Conservation (phyloP, 2,113 vertebrate genomes). For the Deroptyus accipitrinus region DNA sequence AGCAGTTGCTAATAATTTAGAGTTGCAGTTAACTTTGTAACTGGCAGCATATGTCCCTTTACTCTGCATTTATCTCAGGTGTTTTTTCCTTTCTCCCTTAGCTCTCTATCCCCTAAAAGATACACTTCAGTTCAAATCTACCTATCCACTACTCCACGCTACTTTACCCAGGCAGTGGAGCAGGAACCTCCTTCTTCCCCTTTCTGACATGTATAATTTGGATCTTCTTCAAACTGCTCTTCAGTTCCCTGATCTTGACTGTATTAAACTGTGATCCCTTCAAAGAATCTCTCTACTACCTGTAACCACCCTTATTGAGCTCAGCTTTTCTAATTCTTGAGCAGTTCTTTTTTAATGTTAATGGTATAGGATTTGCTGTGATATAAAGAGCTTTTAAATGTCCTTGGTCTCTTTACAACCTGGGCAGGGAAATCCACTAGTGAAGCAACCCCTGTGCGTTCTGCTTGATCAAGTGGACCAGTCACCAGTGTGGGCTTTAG, state of each 20-base stretch:
- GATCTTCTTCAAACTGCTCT: not conserved
- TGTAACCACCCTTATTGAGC: not conserved
- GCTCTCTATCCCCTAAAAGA: not conserved
- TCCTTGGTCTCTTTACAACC: not conserved
- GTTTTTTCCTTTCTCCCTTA: not conserved
- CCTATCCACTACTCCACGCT: not conserved
- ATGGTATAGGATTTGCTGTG: not conserved
- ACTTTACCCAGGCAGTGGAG: not conserved
- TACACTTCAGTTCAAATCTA: not conserved
- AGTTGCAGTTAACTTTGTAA: not conserved
- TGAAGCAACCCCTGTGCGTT: not conserved
- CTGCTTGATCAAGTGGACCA: not conserved
- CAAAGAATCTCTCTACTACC: not conserved
- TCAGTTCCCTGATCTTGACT: not conserved
- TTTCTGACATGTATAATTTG: not conserved
- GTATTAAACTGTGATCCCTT: not conserved
- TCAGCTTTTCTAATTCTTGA: not conserved
- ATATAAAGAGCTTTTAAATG: not conserved
- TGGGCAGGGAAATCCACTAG: not conserved
- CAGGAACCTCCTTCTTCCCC: not conserved
- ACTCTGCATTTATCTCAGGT: not conserved
- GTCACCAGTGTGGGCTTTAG: not conserved
- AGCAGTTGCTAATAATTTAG: not conserved
- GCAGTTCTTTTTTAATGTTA: not conserved
- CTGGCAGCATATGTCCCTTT: not conserved